These are phyloP conservation scores for Bovichtus diacanthus DNA, from an alignment of 2,797 vertebrate species.

Conservation along the genomic window DNA sequence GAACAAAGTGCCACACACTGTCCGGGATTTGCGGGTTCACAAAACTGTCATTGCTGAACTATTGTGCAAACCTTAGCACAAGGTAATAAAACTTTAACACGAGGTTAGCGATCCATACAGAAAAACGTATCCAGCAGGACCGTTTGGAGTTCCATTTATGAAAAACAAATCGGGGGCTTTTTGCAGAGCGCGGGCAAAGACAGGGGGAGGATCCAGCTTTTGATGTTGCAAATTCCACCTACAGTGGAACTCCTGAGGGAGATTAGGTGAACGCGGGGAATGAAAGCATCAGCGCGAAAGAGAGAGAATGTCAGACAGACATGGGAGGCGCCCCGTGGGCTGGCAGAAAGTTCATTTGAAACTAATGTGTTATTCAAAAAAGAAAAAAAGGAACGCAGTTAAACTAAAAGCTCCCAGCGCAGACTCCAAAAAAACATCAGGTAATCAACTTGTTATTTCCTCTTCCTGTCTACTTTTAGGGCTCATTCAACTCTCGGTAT, in stretches of 20 bases:
- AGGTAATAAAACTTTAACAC: conserved; percentile 13
- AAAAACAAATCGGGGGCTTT: conserved; percentile 52
- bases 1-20: conserved; percentile 14
- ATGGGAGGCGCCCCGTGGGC: conserved; percentile 47
- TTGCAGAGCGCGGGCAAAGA: conserved; percentile 23
- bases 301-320: conserved; percentile 50
- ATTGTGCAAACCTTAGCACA: conserved; percentile 20
- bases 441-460: conserved; percentile 54
- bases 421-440: conserved; percentile 23
- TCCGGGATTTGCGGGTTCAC: neutral
- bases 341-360: conserved; percentile 71
- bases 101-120: conserved; percentile 5
- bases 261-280: conserved; percentile 62
- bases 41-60: conserved; percentile 25
- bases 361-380: conserved; percentile 73
- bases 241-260: conserved; percentile 58
- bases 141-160: conserved; percentile 39
- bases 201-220: conserved; percentile 60
- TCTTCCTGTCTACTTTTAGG: conserved; percentile 47
- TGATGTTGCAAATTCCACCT: conserved; percentile 73
- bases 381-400: conserved; percentile 58
- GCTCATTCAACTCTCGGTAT: conserved; percentile 60
- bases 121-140: neutral
- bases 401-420: conserved; percentile 62
- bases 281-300: conserved; percentile 58